Conservation (phyloP, 37 sponge, comb jelly and placozoan species). For the Tethya wilhelma region DNA sequence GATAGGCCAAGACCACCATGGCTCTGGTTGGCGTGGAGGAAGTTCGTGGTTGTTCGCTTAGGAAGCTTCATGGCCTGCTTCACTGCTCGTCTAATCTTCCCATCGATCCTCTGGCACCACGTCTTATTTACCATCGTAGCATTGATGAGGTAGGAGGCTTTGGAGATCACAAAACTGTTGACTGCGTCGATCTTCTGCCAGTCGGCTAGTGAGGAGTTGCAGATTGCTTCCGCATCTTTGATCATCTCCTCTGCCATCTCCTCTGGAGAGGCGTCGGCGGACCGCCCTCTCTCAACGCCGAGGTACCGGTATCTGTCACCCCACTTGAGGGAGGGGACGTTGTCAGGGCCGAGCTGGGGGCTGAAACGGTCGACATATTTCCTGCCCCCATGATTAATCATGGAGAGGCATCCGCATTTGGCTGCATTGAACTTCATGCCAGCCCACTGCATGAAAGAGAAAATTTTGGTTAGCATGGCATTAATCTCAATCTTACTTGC, state of each 20-base stretch:
- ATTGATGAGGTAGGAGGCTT: constrained; percentile 13
- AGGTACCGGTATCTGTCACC: constrained; percentile 35
- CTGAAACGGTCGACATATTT: constrained; percentile 2
- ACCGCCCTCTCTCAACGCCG: constrained; percentile 14
- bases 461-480: not conserved
- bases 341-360: not conserved
- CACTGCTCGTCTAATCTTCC: constrained; percentile 2
- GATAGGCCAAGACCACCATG: constrained; percentile 40
- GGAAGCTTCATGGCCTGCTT: constrained; percentile 21
- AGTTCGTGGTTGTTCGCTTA: not conserved
- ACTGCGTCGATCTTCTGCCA: constrained; percentile 65
- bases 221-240: not conserved
- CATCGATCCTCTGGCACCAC: constrained; percentile 33
- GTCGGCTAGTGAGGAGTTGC: constrained; percentile 20
- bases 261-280: no score
- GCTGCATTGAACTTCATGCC: constrained; percentile 14
- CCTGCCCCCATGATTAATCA: not conserved
- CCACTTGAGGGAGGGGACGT: constrained; percentile 30
- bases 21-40: not conserved
- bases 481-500: constrained; percentile 1
- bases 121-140: not conserved
- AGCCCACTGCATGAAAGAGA: not conserved
- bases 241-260: not conserved
- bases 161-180: constrained; percentile 28
- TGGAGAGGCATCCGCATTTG: constrained; percentile 29